Base-by-base conservation (phyloP, 1,140 invertebrate species). In the Arctopsyche grandis region DNA sequence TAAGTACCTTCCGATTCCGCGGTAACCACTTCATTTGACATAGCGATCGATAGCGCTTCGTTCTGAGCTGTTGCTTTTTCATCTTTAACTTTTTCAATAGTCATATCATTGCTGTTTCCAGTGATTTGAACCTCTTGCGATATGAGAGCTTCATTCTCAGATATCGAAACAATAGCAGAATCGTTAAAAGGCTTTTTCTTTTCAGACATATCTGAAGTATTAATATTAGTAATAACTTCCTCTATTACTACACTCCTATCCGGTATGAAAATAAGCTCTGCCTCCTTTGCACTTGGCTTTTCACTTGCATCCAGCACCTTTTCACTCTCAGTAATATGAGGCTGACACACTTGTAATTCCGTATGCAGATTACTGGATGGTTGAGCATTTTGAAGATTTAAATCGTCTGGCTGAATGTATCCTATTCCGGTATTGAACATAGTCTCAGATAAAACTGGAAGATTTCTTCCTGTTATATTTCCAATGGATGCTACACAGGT, bases 261-360 rank as follows among this genome's bases (percentile, higher is more conserved):
- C 78, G 86, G 86, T 24, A 83, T 80, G 38, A 89, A 81, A 77
- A 85, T 84, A 22, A 87, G 12, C 22, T 84, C 80, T 48, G 88
- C 86, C 83, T 86, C 84, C 66, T 77, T 77, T 5, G 22, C 38
- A 16, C 26, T 43, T 5, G 78, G 78, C 44, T 78, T 70, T 16
- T 58, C 44, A 10, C 19, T 16, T 21, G 38, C 46, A 77, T 86
- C 84, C 26, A 90, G 76, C 14, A 83, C 84, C 52, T 69, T 86
- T 83, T 89, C 87, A 77, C 85, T 79, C 29, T 85, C 83, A 69
- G 81, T 85, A 9, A 87, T 86, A 70, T 80, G 85, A 69, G 86
- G 86, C 52, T 80, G 73, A 1, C 69, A 60, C 29, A 78, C 60
- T 52, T 66, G 69, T 9, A 82, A 3, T 75, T 80, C 81, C 14